Base-by-base conservation (phyloP, 1,140 invertebrate species). In the Aplysia californica region DNA sequence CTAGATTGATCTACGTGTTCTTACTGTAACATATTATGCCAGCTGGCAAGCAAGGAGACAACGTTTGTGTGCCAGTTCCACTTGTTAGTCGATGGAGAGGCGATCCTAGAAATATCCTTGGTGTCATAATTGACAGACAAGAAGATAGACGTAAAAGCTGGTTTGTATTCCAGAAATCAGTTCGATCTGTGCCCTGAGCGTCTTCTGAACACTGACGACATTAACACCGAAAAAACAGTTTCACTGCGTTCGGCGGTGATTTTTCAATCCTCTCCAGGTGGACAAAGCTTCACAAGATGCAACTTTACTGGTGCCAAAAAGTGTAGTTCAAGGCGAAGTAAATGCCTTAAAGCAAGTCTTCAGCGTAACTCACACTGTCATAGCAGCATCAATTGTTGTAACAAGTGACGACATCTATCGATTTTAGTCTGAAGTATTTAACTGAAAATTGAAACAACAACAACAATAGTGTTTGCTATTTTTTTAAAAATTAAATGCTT, bases 81-180 rank as follows among this genome's bases (percentile, higher is more conserved):
- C 44, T 50, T 18, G 36, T 41, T 33, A 69, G 21, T 39, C 67
- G 2, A 5, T 35, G 18, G 41, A 69, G 15, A 1, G 44, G 44
- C 44, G 44, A 50, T 50, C 10, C 44, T 15, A 50, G 44, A 50
- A 10, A 50, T 50, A 50, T 69, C 3, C 67, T 69, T 1, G 67
- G 35, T 0, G 38, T 69, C 44, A 41, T 69, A 39, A 1, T 67
- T 50, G 44, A 50, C 44, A 15, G 44, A 50, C 44, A n/a, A 50
- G 44, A 50, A 50, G 44, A 61, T 73, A 2, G 71, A 10, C 10
- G 71, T 73, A 3, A 73, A 61, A 41, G 56, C 10, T 2, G 71
- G 56, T 2, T n/a, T 23, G 41, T 64, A 61, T 35, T 73, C 71
- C 21, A 73, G 50, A 73, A 61, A 73, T 61, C 71, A 73, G 71